phyloP scores from a whole-genome alignment of 2,113 vertebrate genomes.

The Fukomys damarensis region DNA sequence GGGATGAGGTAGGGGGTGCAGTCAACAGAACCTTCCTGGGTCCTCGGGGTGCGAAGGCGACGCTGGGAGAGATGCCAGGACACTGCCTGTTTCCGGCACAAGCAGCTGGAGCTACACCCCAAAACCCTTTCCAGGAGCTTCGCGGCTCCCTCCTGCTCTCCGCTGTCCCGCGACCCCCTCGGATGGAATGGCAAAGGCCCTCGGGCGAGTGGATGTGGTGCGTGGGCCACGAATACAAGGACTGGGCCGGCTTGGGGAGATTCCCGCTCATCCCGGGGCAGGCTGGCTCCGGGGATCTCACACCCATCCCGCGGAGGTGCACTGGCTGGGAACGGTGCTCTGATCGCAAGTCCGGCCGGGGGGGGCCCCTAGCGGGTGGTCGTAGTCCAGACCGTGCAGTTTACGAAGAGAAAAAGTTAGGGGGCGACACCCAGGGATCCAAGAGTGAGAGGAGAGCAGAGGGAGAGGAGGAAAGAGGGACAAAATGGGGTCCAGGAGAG shows the following conservation, averaged over 20 bases:
- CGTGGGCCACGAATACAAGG: not conserved
- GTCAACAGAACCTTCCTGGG: not conserved
- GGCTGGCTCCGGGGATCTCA: not conserved
- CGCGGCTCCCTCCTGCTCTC: not conserved
- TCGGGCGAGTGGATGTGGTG: not conserved
- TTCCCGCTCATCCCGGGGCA: not conserved
- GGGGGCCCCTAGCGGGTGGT: not conserved
- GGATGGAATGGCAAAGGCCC: not conserved
- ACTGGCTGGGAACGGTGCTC: not conserved
- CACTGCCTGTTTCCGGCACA: not conserved
- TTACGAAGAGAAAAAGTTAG: slow-evolving; percentile 68
- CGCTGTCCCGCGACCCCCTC: not conserved
- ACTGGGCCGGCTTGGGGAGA: not conserved
- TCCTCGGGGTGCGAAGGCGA: not conserved
- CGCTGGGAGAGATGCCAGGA: not conserved
- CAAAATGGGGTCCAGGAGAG: not conserved
- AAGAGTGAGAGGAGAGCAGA: not conserved
- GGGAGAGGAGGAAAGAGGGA: not conserved
- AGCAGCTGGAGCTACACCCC: not conserved
- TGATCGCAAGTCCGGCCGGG: not conserved
- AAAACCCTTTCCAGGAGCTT: not conserved
- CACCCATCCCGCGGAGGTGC: not conserved
- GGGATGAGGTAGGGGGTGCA: not conserved
- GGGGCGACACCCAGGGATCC: not conserved
- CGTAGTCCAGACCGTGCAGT: not conserved